Evolutionary conservation across 2,888 invertebrate species (phyloP), one percentile per base, ranked within the genome.

Genomic region (Anorthoa munda): DNA sequence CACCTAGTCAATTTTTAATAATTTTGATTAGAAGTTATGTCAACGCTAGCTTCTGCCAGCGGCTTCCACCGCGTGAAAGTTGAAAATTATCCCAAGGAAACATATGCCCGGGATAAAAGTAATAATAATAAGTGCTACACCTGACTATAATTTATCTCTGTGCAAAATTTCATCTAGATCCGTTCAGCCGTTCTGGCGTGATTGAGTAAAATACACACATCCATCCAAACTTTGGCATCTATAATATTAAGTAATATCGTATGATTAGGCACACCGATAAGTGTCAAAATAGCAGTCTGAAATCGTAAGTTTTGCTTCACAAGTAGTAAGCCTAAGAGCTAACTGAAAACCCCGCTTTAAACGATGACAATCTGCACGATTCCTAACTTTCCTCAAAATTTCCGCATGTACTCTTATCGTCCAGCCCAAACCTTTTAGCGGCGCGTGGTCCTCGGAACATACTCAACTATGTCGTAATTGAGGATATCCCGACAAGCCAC

Each of bases 381-480:
- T 15, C 45, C 21, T 64, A 17, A 64, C 3, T 18, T 51, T 5
- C 1, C 31, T 18, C 13, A 9, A 18, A 53, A 31, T n/a, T n/a
- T n/a, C n/a, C 18, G 18, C 2, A 46, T 56, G 12, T 46, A 51
- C 61, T 48, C 15, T n/a, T 5, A 58, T 48, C 39, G 72, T 58
- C 45, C 66, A 26, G 46, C 31, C 65, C 55, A 31, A 72, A 61
- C 65, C 65, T 71, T 61, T 68, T 66, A 75, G 64, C 59, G 48
- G 51, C 18, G 12, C 46, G 60, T 26, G 56, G 13, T 69, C 46
- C 55, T 55, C 48, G 56, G 18, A 63, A 67, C 55, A 75, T 26
- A 76, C 64, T 72, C 39, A 48, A 72, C 56, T 64, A 72, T 51
- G 48, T 48, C 58, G 66, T 75, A 53, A 70, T 70, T 69, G 59